Evolutionary conservation across 1,140 invertebrate genomes (phyloP).

Genomic region (Medauroidea extradentata): DNA sequence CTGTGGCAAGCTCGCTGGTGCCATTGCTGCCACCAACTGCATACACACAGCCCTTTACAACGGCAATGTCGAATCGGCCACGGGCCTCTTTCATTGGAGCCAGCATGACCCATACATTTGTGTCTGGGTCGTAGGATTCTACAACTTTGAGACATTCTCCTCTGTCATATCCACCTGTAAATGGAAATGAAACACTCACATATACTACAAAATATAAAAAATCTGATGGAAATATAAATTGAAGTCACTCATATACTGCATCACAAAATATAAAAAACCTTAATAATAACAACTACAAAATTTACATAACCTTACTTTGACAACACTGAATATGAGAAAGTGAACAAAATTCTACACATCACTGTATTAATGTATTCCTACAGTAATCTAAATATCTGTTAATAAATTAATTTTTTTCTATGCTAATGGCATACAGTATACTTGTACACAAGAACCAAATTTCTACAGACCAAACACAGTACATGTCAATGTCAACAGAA

Average conservation of each 20-base stretch:
- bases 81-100: slow-evolving; percentile 64
- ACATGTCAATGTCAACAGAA: too few species aligned
- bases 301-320: too few species aligned
- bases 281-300: neutral
- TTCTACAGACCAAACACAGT: too few species aligned
- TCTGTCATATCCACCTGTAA: slow-evolving; percentile 77
- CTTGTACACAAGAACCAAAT: too few species aligned
- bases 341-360: neutral
- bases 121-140: slow-evolving; percentile 65
- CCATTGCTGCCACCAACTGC: slow-evolving; percentile 79
- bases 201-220: too few species aligned
- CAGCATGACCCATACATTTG: slow-evolving; percentile 63
- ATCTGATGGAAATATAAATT: neutral
- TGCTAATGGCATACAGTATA: too few species aligned
- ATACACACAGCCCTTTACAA: slow-evolving; percentile 62
- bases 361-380: too few species aligned
- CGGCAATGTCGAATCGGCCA: slow-evolving; percentile 69
- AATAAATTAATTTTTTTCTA: too few species aligned
- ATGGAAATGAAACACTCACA: slow-evolving; percentile 20
- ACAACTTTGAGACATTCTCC: slow-evolving; percentile 73
- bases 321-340: neutral
- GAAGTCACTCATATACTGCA: slow-evolving; percentile 24
- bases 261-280: slow-evolving; percentile 7
- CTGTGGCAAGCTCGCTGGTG: slow-evolving; percentile 62
- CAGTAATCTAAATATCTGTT: too few species aligned